Conservation (phyloP, 2,113 vertebrate species). For the Murina feae region DNA sequence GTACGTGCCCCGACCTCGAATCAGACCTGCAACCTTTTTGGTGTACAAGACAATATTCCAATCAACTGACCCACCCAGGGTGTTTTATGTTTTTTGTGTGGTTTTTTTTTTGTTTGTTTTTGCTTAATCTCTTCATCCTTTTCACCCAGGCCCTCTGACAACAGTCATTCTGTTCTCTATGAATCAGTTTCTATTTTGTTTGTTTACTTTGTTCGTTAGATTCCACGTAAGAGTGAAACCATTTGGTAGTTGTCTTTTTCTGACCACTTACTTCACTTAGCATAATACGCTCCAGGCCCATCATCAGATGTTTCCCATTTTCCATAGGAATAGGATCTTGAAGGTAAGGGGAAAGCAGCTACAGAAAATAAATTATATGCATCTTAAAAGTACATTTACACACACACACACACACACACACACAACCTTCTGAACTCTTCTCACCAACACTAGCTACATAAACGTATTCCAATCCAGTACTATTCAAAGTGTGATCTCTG, state of each 20-base stretch:
- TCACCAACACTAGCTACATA: neutral
- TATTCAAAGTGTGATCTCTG: neutral
- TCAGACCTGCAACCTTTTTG: neutral
- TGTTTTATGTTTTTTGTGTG: accelerated
- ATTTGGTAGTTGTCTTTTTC: neutral
- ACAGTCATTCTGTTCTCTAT: neutral
- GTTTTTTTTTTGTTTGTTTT: neutral
- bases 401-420: neutral
- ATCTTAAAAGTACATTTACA: neutral
- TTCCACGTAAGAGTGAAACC: neutral
- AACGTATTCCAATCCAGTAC: neutral
- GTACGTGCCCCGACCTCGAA: neutral
- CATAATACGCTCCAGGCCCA: neutral
- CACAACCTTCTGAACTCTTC: neutral
- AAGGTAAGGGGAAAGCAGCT: neutral
- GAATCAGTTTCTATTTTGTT: neutral
- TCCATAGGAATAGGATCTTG: neutral
- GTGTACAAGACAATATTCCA: neutral
- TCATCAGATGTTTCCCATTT: neutral
- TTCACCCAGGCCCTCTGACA: neutral
- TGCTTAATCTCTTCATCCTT: neutral
- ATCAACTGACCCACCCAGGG: neutral
- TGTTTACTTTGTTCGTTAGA: neutral
- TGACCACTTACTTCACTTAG: neutral
- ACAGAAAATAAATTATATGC: neutral